Conservation (phyloP, 2,797 vertebrate genomes). For the Adrianichthys oophorus region DNA sequence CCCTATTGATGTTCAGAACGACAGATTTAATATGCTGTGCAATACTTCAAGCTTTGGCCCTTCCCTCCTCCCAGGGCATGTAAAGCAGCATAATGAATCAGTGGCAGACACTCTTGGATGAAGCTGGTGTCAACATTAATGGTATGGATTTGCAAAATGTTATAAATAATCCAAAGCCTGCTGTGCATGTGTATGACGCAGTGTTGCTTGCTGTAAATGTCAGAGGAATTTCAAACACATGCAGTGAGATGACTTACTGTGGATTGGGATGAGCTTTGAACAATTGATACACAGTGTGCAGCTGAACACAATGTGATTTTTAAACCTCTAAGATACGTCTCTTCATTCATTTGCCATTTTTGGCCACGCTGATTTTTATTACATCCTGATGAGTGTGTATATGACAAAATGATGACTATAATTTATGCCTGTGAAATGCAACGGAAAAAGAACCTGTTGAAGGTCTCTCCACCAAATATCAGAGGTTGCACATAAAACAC, state of each 20-base stretch:
- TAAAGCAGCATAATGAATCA: conserved; percentile 69
- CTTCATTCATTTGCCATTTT: too few relatives aligned
- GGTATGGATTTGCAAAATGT: conserved; percentile 40
- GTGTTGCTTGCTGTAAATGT: conserved; percentile 36
- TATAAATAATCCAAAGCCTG: conserved; percentile 43
- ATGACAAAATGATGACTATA: too few relatives aligned
- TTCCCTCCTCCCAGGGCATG: conserved; percentile 52
- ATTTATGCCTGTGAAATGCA: too few relatives aligned
- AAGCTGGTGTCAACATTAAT: conserved; percentile 46
- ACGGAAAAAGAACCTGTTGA: too few relatives aligned
- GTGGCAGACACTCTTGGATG: conserved; percentile 51
- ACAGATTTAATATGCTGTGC: conserved; percentile 66
- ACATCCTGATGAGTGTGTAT: too few relatives aligned
- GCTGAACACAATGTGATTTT: too few relatives aligned
- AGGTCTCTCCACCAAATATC: too few relatives aligned
- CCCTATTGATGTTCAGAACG: conserved; percentile 58
- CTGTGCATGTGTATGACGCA: conserved; percentile 17
- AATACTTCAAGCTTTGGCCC: conserved; percentile 62
- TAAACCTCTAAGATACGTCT: too few relatives aligned
- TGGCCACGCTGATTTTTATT: too few relatives aligned
- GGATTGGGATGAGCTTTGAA: too few relatives aligned
- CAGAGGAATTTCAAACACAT: conserved; percentile 25
- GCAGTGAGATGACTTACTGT: conserved; percentile 23
- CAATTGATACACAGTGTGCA: too few relatives aligned
- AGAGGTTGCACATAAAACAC: too few relatives aligned